phyloP scores from a whole-genome alignment of 2,797 vertebrate species.

The Meriones psammophilus region DNA sequence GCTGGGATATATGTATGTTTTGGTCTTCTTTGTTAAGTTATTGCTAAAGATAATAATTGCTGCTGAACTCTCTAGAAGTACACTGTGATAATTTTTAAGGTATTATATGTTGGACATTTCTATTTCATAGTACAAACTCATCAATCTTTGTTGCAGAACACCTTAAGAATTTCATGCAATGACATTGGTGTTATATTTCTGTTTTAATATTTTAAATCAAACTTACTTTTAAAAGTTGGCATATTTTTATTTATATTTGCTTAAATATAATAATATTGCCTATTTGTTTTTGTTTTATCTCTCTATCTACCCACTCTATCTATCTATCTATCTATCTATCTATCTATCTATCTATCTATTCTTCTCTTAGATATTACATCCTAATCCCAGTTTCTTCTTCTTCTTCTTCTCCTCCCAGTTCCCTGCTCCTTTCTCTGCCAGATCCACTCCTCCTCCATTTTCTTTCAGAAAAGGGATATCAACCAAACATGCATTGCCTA shows the following conservation, averaged over 20 bases:
- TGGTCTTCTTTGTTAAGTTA: conserved; percentile 61
- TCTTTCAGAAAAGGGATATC: not conserved
- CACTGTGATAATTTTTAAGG: conserved; percentile 75
- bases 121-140: conserved; percentile 66
- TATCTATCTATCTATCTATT: not conserved
- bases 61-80: conserved; percentile 70
- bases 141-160: conserved; percentile 82
- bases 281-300: conserved; percentile 73
- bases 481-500: conserved; percentile 71
- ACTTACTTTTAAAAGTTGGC: conserved; percentile 75
- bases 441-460: not conserved
- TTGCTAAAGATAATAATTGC: conserved; percentile 49
- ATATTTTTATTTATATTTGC: conserved; percentile 86
- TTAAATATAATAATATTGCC: conserved; percentile 85
- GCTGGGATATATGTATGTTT: conserved; percentile 9
- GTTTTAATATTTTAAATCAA: conserved; percentile 79
- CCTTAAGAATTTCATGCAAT: conserved; percentile 77
- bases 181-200: conserved; percentile 79
- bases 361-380: not conserved
- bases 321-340: not conserved
- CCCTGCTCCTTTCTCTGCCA: not conserved
- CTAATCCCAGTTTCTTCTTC: not conserved
- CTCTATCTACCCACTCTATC: no score
- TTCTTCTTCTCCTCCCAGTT: not conserved
- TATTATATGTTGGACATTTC: conserved; percentile 69